These are phyloP conservation scores for Drosophila nasuta DNA, from an alignment of 1,140 invertebrate genomes.

Conservation along the genomic window DNA sequence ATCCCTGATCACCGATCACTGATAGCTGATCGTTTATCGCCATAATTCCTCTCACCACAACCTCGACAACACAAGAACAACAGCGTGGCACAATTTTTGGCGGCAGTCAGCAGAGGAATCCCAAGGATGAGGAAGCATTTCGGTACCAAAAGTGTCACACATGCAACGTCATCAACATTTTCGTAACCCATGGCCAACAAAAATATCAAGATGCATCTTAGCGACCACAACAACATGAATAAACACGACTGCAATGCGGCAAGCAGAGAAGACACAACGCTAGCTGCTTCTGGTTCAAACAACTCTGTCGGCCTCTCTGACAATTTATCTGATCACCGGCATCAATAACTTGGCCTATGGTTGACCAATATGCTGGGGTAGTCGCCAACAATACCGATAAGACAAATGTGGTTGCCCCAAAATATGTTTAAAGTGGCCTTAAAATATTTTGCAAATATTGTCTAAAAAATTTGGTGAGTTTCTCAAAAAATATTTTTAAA, in stretches of 20 bases:
- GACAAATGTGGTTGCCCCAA: background rate
- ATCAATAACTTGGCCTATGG: slow-evolving; percentile 63
- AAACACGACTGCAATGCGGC: slow-evolving; percentile 34
- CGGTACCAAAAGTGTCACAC: slow-evolving; percentile 67
- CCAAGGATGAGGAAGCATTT: slow-evolving; percentile 73
- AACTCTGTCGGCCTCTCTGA: slow-evolving; percentile 2
- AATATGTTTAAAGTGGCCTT: slow-evolving; percentile 12
- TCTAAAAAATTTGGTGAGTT: too few relatives aligned
- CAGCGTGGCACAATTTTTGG: slow-evolving; percentile 30
- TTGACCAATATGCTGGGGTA: slow-evolving; percentile 48
- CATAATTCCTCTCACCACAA: slow-evolving; percentile 57
- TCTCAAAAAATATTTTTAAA: too few relatives aligned
- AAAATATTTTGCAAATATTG: slow-evolving; percentile 15
- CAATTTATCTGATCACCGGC: slow-evolving; percentile 59
- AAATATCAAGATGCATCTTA: slow-evolving; percentile 55
- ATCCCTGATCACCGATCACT: slow-evolving; percentile 15
- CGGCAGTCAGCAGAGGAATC: slow-evolving; percentile 45
- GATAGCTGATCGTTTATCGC: slow-evolving; percentile 63
- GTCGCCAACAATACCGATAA: slow-evolving; percentile 36
- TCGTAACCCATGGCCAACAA: slow-evolving; percentile 58
- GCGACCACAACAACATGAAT: slow-evolving; percentile 53
- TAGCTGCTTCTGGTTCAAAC: slow-evolving; percentile 11
- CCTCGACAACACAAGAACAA: background rate
- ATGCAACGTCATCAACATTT: slow-evolving; percentile 70
- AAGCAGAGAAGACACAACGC: background rate